Evolutionary conservation across 2,888 invertebrate species (phyloP), one percentile per base, ranked within the genome.

Genomic region (Sinhomidia bicolor): DNA sequence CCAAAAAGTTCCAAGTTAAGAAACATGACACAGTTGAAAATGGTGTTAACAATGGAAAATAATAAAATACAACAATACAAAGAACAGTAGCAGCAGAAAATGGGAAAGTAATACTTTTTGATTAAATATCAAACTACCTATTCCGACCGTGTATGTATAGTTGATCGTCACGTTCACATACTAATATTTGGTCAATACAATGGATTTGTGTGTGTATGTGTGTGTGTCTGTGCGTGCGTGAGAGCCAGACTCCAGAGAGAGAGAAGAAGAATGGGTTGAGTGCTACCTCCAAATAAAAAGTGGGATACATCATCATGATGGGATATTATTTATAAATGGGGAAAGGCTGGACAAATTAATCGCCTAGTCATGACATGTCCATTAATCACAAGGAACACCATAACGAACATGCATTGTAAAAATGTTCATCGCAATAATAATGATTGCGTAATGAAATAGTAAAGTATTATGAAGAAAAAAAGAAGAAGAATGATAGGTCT

Each of bases 341-440:
- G 79, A 79, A 79, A 79, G 79, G 79, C 88, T 83, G 88, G 88
- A 88, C 88, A 88, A 88, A 88, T 83, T 88, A 88, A 88, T 88
- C 68, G 88, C 88, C 20, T 62, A n/a, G 88, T 88, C 88, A 88
- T 88, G 88, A 88, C 83, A 78, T 83, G 78, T 88, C 82, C 88
- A 88, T 88, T 88, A 88, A 88, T 88, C 88, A 88, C 76, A 68
- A 20, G 62, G 54, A 65, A 80, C 60, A 65, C 60, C 65, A 85
- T 81, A 85, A 76, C 60, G 79, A 86, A 86, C 79, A 80, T 51
- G 57, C 85, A 29, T 79, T 85, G 76, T 76, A 29, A 79, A 79
- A 79, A 60, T 76, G 47, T 32, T 82, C 65, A 20, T 81, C 3
- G 41, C 65, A 57, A 57, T 44, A 82, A 29, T 82, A 68, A 82